Conservation (phyloP, 2,888 invertebrate genomes). For the Apotomis turbidana region DNA sequence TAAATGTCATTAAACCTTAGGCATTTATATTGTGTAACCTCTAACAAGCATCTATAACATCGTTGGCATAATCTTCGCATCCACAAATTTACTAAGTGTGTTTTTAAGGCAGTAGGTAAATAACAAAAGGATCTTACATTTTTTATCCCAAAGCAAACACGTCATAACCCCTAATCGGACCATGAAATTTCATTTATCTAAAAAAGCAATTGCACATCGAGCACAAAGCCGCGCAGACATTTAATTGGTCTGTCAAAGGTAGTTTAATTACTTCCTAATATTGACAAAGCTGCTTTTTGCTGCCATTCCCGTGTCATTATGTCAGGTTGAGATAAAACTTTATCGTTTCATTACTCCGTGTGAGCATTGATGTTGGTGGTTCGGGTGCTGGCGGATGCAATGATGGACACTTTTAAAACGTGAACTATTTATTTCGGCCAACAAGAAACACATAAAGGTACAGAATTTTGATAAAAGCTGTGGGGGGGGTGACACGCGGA, state of each 20-base stretch:
- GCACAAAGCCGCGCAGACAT: conserved; percentile 59
- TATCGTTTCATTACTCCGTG: conserved; percentile 42
- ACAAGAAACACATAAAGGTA: no score
- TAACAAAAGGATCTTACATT: not conserved
- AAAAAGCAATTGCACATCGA: conserved; percentile 40
- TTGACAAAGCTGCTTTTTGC: conserved; percentile 72
- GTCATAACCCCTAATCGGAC: conserved; percentile 29
- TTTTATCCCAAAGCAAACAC: conserved; percentile 19
- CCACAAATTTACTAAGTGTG: no score
- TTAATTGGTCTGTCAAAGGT: conserved; percentile 71
- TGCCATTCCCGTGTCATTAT: conserved; percentile 57
- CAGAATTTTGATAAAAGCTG: no score
- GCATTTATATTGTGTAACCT: no score
- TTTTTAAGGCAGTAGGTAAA: no score
- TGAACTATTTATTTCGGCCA: no score
- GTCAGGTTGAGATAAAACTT: conserved; percentile 50
- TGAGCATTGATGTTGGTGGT: conserved; percentile 11
- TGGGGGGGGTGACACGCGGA: no score
- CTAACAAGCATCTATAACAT: no score
- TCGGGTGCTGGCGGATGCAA: no score
- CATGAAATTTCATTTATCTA: conserved; percentile 39
- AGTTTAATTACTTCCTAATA: conserved; percentile 79
- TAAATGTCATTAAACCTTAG: no score
- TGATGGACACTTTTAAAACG: no score
- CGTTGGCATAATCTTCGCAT: no score